Base-by-base conservation (phyloP, 2,797 vertebrate species). In the Simalia tracyae region DNA sequence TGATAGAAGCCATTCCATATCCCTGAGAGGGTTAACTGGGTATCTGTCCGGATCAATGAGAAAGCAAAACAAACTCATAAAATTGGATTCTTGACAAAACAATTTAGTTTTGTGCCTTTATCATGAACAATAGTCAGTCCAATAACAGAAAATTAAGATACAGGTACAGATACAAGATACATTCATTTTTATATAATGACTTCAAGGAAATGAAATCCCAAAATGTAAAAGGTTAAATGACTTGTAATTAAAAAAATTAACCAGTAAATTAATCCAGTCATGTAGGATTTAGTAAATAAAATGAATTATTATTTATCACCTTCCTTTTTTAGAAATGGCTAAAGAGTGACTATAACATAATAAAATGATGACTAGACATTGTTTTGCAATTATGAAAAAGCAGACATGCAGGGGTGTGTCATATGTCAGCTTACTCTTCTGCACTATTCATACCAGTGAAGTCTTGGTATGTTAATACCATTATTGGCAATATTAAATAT, bases 191-290 rank as follows among this genome's bases (percentile, higher is more conserved):
- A 87, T 2, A 90, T 36, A 72, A 61, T 56, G 28, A 86, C 84
- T 93, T 89, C 0, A 31, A 94, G 87, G 90, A 93, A 95, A 92
- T 10, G 36, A 0, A 7, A 89, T 95, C 90, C 26, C 15, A 94
- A 95, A 91, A 94, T 42, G 46, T 31, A 90, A 93, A 97, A 94
- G 93, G 92, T 94, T 63, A 94, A 94, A 92, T 93, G 96, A 96
- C 93, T 96, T 95, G 93, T 92, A 93, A 93, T 94, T 91, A 46
- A 81, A 93, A 50, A 97, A 95, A 96, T 93, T 93, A 92, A 95
- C 94, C 92, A 95, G 95, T 95, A 92, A 94, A 94, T 92, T 96
- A 96, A 97, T 96, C 95, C 94, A 36, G 92, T 96, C 93, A 61
- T 86, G 89, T 92, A 0, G n/a, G 96, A 95, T 96, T 95, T 96